These are phyloP conservation scores for Xyrauchen texanus DNA, from an alignment of 2,113 vertebrate species.

Conservation along the genomic window DNA sequence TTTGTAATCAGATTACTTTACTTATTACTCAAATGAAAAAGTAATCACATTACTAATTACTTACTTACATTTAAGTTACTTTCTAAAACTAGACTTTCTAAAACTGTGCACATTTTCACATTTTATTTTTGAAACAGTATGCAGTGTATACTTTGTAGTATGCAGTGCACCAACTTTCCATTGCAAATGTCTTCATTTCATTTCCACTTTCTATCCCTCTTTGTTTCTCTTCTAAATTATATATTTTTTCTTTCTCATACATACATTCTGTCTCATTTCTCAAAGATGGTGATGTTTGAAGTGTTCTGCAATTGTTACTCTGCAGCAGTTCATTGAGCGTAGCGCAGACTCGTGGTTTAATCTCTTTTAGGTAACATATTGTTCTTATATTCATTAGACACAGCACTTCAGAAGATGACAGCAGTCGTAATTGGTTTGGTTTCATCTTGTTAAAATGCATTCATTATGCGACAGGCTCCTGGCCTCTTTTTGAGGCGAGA, in stretches of 20 bases:
- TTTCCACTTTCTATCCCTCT: not conserved
- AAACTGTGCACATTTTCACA: no score
- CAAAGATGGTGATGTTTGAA: not conserved
- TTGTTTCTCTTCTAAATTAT: not conserved
- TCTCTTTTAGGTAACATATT: slow-evolving; percentile 38
- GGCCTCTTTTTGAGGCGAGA: not conserved
- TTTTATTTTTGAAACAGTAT: not conserved
- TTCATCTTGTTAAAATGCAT: slow-evolving; percentile 45
- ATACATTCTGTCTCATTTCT: not conserved
- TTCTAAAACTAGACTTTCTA: no score
- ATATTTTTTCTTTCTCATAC: not conserved
- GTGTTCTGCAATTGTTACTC: not conserved
- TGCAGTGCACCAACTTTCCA: no score
- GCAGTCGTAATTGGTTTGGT: slow-evolving; percentile 45
- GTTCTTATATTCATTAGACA: slow-evolving; percentile 40
- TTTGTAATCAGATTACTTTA: no score
- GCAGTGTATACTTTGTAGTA: not conserved
- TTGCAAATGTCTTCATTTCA: not conserved
- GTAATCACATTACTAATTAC: no score
- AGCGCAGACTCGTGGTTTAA: slow-evolving; percentile 16
- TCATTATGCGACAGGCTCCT: slow-evolving; percentile 21
- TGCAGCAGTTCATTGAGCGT: not conserved
- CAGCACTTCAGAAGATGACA: slow-evolving; percentile 42
- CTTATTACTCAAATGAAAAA: no score
- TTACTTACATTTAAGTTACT: no score